phyloP scores from a whole-genome alignment of 1,140 invertebrate genomes.

The Diachasmimorpha longicaudata region DNA sequence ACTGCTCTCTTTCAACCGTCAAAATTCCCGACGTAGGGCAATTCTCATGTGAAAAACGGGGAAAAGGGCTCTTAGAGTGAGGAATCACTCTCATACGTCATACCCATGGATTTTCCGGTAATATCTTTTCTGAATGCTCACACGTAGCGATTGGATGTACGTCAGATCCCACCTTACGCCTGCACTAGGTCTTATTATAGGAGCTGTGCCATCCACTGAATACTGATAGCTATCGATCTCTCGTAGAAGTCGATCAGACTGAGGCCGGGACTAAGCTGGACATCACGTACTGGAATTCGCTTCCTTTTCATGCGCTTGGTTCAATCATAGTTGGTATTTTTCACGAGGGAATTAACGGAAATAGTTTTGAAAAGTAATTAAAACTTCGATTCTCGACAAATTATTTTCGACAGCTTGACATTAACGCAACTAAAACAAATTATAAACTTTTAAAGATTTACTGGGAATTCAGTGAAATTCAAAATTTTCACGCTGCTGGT shows the following conservation, averaged over 20 bases:
- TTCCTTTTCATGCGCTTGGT: background rate
- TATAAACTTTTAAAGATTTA: no score
- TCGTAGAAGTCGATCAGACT: background rate
- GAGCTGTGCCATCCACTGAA: background rate
- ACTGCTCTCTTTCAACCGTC: background rate
- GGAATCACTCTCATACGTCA: background rate
- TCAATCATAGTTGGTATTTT: no score
- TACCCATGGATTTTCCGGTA: conserved; percentile 20
- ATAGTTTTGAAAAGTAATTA: no score
- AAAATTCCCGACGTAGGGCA: background rate
- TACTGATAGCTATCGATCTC: conserved; percentile 20
- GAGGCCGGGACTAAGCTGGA: no score
- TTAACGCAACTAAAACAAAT: no score
- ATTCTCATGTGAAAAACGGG: background rate
- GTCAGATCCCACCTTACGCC: background rate
- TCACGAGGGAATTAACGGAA: no score
- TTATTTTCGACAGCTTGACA: no score
- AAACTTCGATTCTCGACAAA: no score
- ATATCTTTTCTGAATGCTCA: conserved; percentile 22
- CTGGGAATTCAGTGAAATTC: no score
- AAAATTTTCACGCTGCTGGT: no score
- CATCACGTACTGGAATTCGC: background rate
- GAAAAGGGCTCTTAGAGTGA: background rate
- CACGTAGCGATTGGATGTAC: conserved; percentile 4
- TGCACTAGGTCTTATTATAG: conserved; percentile 18